Evolutionary conservation across 2,113 vertebrate genomes (phyloP), one percentile per base, ranked within the genome.

Genomic region (Callipepla squamata): DNA sequence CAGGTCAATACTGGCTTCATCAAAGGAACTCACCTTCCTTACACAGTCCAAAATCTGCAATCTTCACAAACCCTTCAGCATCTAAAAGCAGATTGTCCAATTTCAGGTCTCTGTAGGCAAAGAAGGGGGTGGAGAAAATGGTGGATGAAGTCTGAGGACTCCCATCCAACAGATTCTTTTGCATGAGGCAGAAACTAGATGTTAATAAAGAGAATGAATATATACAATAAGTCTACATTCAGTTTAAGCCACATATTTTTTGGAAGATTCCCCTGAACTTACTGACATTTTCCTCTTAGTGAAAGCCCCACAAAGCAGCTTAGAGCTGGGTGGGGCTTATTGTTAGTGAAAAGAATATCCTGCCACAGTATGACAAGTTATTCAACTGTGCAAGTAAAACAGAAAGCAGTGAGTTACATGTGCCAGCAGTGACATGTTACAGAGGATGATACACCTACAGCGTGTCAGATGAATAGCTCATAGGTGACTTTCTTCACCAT

Each of bases 1-100:
- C n/a, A 44, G 57, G 50, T 80, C 72, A 32, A 34, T 83, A 80
- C 73, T 12, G 53, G 48, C 32, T 82, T 83, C 65, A 55, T 6
- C 40, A 62, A 42, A 47, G 28, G 70, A 53, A 40, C 96, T 97
- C 94, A 99, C 99, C 99, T 98, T 99, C 99, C 96, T 99, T 99
- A 95, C 99, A 99, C 26, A 99, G 98, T 50, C 99, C 99, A 81
- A 99, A 99, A 97, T 99, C 99, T n/a, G 99, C 99, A 0, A 99
- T 99, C 97, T 98, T 99, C 84, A 99, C 98, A 96, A 99, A 99
- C 36, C 99, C 99, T 42, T 98, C 98, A 51, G 98, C 98, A 45
- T 99, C 99, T 97, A 99, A 98, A 66, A 99, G 96, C 22, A 99
- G 97, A 95, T 99, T 99, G 94, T 99, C 99, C 97, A 99, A 63